Percentiles rank a stretch among this genome's conserved stretches.
Evolutionary conservation across 2,888 invertebrate species (phyloP).

Genomic region (Cistogaster globosa): DNA sequence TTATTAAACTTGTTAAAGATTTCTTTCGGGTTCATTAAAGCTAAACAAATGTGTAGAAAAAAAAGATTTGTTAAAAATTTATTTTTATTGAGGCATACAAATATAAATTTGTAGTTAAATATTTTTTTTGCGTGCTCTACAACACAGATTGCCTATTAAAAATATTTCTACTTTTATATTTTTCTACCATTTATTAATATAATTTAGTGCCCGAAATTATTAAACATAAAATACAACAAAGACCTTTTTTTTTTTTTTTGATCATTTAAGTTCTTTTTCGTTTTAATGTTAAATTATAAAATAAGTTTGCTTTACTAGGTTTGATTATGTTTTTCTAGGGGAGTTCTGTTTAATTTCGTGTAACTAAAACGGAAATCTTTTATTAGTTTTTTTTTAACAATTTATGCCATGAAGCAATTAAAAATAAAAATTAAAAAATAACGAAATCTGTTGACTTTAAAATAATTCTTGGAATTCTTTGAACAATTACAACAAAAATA

Average conservation of each 20-base stretch:
- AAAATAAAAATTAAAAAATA: constrained; percentile 11
- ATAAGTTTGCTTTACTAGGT: constrained; percentile 11
- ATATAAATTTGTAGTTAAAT: not conserved
- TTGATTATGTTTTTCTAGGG: constrained; percentile 9
- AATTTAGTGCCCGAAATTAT: constrained; percentile 8
- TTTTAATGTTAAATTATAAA: constrained; percentile 38
- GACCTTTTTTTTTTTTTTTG: constrained; percentile 51
- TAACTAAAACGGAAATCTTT: constrained; percentile 69
- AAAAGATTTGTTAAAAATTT: constrained; percentile 33
- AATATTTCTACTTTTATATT: constrained; percentile 10
- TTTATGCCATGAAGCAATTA: not conserved
- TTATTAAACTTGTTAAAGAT: not conserved
- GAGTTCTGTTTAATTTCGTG: constrained; percentile 36
- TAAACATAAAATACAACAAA: constrained; percentile 26
- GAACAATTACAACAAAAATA: constrained; percentile 14
- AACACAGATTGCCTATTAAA: constrained; percentile 26
- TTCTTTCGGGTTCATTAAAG: constrained; percentile 27
- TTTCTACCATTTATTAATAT: constrained; percentile 46
- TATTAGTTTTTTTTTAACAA: constrained; percentile 35
- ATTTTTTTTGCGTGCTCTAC: not conserved
- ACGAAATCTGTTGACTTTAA: constrained; percentile 18
- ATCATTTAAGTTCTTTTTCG: constrained; percentile 39
- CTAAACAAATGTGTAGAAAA: not conserved
- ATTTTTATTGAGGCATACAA: constrained; percentile 8
- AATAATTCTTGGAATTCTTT: constrained; percentile 58